These are phyloP conservation scores for Sciaenops ocellatus DNA, from an alignment of 2,797 vertebrate genomes.

Conservation along the genomic window DNA sequence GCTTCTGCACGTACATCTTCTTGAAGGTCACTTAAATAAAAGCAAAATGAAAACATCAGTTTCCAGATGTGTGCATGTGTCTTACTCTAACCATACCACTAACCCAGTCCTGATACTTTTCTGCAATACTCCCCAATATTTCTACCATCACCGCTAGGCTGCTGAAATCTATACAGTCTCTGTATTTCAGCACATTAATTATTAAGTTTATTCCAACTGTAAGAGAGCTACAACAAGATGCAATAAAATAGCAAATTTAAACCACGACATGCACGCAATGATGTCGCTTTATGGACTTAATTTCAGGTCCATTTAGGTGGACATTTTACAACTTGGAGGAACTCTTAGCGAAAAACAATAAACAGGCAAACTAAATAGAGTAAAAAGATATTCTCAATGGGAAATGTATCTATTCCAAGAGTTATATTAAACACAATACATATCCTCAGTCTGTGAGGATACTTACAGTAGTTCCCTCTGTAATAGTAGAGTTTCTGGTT, in stretches of 20 bases:
- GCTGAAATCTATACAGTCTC: background rate
- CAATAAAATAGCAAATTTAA: background rate
- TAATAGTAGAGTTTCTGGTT: constrained; percentile 94
- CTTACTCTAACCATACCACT: background rate
- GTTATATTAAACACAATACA: background rate
- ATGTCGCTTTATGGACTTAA: background rate
- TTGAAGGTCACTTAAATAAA: constrained; percentile 90
- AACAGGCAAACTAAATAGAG: background rate
- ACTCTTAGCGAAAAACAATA: background rate
- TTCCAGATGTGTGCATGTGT: background rate
- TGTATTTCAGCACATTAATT: background rate
- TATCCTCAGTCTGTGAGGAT: background rate
- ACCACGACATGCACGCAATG: background rate
- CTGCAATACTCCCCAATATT: background rate
- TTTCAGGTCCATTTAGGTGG: background rate
- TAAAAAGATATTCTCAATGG: background rate
- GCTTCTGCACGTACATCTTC: constrained; percentile 97
- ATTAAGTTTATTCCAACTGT: background rate
- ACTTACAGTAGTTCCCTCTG: constrained; percentile 93
- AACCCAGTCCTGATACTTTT: background rate
- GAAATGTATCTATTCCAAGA: background rate
- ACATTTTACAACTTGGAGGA: too few relatives aligned
- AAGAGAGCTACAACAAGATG: background rate
- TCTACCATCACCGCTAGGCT: background rate
- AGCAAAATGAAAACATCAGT: background rate